phyloP scores from a whole-genome alignment of 92 coral and sea anemone genomes.

The Blastomussa wellsi region DNA sequence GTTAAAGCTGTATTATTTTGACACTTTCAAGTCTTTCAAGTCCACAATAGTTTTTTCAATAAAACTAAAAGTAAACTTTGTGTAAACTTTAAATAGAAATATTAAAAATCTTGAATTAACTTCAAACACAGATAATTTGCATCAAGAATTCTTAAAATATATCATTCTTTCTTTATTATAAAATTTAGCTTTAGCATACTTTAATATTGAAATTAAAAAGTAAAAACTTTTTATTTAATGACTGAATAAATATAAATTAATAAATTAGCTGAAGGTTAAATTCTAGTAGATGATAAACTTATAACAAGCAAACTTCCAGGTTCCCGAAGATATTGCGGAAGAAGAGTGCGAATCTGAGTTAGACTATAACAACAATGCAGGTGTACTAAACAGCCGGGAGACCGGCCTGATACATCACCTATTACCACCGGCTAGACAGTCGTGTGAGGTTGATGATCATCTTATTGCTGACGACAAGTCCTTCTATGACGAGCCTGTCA shows the following conservation, averaged over 20 bases:
- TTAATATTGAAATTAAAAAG: neutral
- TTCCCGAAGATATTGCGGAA: constrained; percentile 60
- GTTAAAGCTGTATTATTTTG: too few relatives aligned
- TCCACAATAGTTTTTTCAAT: neutral
- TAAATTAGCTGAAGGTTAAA: neutral
- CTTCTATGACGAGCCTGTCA: constrained; percentile 39
- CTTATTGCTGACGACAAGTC: constrained; percentile 25
- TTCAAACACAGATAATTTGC: neutral
- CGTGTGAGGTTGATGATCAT: constrained; percentile 82
- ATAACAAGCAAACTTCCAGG: constrained; percentile 65
- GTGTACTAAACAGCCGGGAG: constrained; percentile 78
- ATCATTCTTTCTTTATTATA: neutral
- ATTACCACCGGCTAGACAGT: constrained; percentile 81
- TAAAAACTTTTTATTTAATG: too few relatives aligned
- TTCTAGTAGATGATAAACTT: constrained; percentile 19
- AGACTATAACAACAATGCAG: constrained; percentile 87
- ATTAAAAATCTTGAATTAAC: neutral
- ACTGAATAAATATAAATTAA: neutral
- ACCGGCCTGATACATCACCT: constrained; percentile 80
- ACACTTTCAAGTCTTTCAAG: neutral
- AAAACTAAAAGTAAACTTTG: neutral
- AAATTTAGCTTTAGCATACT: neutral
- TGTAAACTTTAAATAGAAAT: neutral
- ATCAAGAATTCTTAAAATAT: neutral
- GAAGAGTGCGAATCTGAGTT: constrained; percentile 54